Conservation (phyloP, 2,888 invertebrate species). For the Folsomia candida region DNA sequence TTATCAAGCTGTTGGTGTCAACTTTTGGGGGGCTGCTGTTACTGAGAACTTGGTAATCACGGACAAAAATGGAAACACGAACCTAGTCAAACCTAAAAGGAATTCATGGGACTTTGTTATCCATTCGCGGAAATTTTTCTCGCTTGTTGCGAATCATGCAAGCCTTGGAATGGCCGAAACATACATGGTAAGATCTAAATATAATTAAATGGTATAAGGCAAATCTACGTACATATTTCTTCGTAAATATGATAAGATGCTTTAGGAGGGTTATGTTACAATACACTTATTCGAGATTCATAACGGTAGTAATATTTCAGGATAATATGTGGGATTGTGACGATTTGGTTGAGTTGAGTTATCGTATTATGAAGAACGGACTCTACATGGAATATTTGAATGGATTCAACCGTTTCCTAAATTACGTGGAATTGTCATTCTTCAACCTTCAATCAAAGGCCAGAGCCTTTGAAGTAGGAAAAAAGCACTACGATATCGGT, state of each 20-base stretch:
- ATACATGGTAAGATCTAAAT: conserved; percentile 24
- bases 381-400: conserved; percentile 27
- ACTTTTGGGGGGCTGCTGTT: conserved; percentile 17
- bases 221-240: too few species aligned
- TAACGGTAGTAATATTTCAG: too few species aligned
- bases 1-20: conserved; percentile 18
- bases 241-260: too few species aligned
- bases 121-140: conserved; percentile 21
- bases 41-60: background rate
- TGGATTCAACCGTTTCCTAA: conserved; percentile 33
- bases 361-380: conserved; percentile 21
- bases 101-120: conserved; percentile 23
- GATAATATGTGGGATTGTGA: conserved; percentile 38
- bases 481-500: conserved; percentile 31
- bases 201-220: too few species aligned
- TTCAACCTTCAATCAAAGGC: conserved; percentile 31
- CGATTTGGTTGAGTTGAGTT: conserved; percentile 20
- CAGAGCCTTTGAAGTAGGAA: conserved; percentile 32
- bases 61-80: background rate
- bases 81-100: conserved; percentile 12
- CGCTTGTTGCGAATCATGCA: conserved; percentile 25
- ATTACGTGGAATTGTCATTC: conserved; percentile 24
- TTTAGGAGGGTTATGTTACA: too few species aligned
- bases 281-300: too few species aligned
- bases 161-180: conserved; percentile 27